phyloP scores from a whole-genome alignment of 2,113 vertebrate genomes.

The Dermatemys mawii region DNA sequence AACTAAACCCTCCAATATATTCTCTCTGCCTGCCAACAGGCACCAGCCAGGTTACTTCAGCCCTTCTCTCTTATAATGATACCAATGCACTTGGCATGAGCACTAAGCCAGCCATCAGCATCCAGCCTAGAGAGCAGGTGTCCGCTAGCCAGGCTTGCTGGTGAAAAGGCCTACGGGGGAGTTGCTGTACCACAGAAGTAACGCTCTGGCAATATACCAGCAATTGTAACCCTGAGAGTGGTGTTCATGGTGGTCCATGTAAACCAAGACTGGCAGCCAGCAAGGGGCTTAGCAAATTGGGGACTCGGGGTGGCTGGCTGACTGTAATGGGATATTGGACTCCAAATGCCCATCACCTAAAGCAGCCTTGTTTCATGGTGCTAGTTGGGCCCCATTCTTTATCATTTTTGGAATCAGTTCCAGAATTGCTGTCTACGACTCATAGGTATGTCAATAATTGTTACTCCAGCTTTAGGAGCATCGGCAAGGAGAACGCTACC shows the following conservation, averaged over 20 bases:
- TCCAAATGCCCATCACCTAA: too few relatives aligned
- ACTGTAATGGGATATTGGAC: neutral
- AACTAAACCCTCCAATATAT: neutral
- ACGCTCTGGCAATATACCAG: rapidly evolving
- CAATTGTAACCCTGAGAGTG: neutral
- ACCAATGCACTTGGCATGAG: neutral
- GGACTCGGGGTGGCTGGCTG: neutral
- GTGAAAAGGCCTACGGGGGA: too few relatives aligned
- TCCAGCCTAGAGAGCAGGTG: neutral
- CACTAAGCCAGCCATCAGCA: neutral
- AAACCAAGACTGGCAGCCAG: neutral
- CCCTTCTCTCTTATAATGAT: neutral
- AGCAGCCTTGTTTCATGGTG: rapidly evolving
- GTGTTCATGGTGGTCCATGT: too few relatives aligned
- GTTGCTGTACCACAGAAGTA: neutral
- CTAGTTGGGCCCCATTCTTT: rapidly evolving
- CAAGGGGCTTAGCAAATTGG: neutral
- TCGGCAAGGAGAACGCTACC: rapidly evolving
- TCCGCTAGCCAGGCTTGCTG: neutral
- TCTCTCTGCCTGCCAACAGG: neutral
- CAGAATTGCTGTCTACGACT: neutral
- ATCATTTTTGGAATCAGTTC: rapidly evolving
- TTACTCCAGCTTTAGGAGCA: neutral
- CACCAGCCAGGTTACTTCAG: neutral
- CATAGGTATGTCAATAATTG: rapidly evolving